These are phyloP conservation scores for Cacoxenus indagator DNA, from an alignment of 2,888 invertebrate genomes.

Conservation along the genomic window DNA sequence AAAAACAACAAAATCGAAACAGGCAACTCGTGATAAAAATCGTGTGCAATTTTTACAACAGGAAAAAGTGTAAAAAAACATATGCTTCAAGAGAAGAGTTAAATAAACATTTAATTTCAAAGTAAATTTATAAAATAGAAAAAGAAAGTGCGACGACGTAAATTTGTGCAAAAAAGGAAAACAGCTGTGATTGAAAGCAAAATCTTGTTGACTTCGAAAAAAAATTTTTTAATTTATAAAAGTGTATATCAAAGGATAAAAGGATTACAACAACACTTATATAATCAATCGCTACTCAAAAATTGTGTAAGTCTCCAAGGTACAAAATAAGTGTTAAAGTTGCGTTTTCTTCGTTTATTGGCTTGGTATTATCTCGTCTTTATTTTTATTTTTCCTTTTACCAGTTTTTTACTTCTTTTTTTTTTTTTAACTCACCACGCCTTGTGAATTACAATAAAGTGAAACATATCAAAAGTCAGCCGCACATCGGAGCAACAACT, in stretches of 20 bases:
- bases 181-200: neutral
- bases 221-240: neutral
- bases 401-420: no score
- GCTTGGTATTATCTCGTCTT: no score
- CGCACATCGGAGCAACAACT: no score
- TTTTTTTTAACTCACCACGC: neutral
- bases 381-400: no score
- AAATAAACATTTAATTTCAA: no score
- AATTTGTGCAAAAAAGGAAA: neutral
- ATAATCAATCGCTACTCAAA: no score
- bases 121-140: neutral
- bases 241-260: no score
- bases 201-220: neutral
- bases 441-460: neutral
- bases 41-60: slow-evolving; percentile 18
- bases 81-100: slow-evolving; percentile 2
- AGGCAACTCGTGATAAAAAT: slow-evolving; percentile 11
- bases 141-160: no score
- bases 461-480: no score
- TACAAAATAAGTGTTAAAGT: no score
- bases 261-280: neutral
- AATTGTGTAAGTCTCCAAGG: no score
- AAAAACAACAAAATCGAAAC: neutral
- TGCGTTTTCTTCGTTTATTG: no score
- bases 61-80: neutral